phyloP scores from a whole-genome alignment of 1,140 invertebrate genomes.

The Drosophila neocordata region DNA sequence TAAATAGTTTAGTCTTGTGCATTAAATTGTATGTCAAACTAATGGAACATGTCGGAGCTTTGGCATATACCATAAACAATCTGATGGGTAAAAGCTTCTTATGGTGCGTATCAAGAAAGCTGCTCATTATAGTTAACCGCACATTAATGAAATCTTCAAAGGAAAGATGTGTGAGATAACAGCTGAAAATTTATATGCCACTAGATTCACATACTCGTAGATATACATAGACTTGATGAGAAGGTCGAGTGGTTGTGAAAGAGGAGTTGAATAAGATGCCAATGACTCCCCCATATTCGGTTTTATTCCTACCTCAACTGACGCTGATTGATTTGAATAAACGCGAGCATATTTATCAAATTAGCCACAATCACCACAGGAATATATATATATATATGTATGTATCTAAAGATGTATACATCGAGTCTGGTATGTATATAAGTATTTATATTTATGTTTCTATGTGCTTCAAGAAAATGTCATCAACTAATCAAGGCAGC shows the following conservation, averaged over 20 bases:
- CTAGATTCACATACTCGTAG: conserved; percentile 40
- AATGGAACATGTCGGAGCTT: conserved; percentile 16
- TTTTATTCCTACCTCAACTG: conserved; percentile 34
- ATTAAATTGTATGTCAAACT: not conserved
- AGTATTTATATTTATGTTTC: not conserved
- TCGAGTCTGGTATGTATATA: not conserved
- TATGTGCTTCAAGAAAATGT: conserved; percentile 54
- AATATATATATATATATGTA: conserved; percentile 3
- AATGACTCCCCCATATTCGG: conserved; percentile 6
- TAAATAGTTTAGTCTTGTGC: not conserved
- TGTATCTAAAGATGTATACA: not conserved
- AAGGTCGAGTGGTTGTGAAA: not conserved
- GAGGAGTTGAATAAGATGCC: conserved; percentile 25
- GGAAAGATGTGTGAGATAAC: conserved; percentile 46
- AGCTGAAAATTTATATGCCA: conserved; percentile 65
- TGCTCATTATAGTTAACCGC: conserved; percentile 74
- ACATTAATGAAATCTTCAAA: conserved; percentile 73
- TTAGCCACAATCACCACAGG: conserved; percentile 64
- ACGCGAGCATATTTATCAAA: conserved; percentile 80
- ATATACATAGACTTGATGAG: not conserved
- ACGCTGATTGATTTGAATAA: conserved; percentile 82
- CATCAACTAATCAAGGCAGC: conserved; percentile 75
- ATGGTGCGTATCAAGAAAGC: conserved; percentile 27
- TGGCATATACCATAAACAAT: conserved; percentile 32
- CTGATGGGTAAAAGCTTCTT: conserved; percentile 26